These are phyloP conservation scores for Cettia cetti DNA, from an alignment of 2,113 vertebrate genomes.

Conservation along the genomic window DNA sequence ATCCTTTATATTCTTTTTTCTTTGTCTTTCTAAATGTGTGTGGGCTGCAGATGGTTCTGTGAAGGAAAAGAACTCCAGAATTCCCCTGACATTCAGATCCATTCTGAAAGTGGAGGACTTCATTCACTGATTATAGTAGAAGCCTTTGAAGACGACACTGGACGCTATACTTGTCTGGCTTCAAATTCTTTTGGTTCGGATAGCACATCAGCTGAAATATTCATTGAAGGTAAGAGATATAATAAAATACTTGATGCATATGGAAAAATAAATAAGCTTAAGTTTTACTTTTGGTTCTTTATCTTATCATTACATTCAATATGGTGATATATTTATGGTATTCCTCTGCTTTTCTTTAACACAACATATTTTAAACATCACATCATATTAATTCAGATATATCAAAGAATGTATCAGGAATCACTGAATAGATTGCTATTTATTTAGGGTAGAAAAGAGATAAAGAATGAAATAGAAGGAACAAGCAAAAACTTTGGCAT, in stretches of 20 bases:
- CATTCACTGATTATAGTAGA: conserved; percentile 91
- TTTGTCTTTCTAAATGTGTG: conserved; percentile 33
- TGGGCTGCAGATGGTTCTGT: conserved; percentile 92
- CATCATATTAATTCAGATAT: neutral
- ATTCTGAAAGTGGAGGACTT: conserved; percentile 79
- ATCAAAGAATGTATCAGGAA: neutral
- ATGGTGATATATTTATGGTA: neutral
- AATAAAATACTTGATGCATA: neutral
- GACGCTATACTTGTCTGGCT: conserved; percentile 93
- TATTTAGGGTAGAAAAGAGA: neutral
- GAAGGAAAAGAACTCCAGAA: conserved; percentile 91
- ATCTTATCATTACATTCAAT: neutral
- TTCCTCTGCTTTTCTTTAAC: neutral
- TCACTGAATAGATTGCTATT: neutral
- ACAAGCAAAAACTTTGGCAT: neutral
- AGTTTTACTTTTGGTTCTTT: neutral
- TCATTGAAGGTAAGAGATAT: conserved; percentile 89
- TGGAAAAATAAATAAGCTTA: neutral
- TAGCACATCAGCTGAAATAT: conserved; percentile 94
- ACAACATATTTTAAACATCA: neutral
- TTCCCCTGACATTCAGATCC: conserved; percentile 91
- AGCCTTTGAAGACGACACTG: conserved; percentile 98
- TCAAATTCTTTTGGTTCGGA: conserved; percentile 90
- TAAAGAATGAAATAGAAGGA: neutral
- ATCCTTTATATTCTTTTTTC: neutral